Conservation (phyloP, 2,797 vertebrate genomes). For the Scarus forsteni region DNA sequence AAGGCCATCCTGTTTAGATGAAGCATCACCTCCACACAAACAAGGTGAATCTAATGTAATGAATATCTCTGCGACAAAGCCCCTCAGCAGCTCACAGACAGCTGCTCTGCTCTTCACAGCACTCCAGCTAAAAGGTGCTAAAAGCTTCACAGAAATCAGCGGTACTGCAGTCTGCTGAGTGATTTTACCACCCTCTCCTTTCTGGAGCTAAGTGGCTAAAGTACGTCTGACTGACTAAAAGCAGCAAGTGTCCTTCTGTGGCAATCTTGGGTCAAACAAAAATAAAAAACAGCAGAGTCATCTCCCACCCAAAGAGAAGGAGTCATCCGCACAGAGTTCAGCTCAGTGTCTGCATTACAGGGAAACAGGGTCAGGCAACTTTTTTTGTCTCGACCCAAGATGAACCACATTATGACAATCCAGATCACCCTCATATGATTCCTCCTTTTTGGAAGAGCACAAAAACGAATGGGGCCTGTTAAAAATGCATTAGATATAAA, state of each 20-base stretch:
- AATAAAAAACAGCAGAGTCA: conserved; percentile 8
- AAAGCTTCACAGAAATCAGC: conserved; percentile 66
- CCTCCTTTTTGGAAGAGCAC: conserved; percentile 26
- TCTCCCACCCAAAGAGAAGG: conserved; percentile 17
- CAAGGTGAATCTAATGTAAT: conserved; percentile 36
- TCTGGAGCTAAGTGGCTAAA: conserved; percentile 50
- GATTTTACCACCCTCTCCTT: conserved; percentile 40
- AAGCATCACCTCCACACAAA: conserved; percentile 31
- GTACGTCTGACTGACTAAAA: conserved; percentile 31
- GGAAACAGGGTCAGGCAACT: conserved; percentile 31
- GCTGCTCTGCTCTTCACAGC: conserved; percentile 50
- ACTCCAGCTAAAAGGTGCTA: conserved; percentile 58
- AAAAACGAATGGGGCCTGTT: conserved; percentile 34
- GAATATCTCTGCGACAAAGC: conserved; percentile 49
- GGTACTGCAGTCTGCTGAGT: conserved; percentile 35
- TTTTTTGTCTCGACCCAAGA: conserved; percentile 31
- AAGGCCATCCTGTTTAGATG: conserved; percentile 26
- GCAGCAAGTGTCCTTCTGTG: conserved; percentile 25
- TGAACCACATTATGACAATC: conserved; percentile 32
- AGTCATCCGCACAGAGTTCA: conserved; percentile 7
- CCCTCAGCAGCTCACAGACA: conserved; percentile 41
- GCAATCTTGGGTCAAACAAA: conserved; percentile 27
- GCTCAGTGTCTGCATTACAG: conserved; percentile 17
- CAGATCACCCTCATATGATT: conserved; percentile 22
- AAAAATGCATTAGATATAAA: conserved; percentile 49